Conservation (phyloP, 2,888 invertebrate species). For the Scaptomyza cyrtandrae region DNA sequence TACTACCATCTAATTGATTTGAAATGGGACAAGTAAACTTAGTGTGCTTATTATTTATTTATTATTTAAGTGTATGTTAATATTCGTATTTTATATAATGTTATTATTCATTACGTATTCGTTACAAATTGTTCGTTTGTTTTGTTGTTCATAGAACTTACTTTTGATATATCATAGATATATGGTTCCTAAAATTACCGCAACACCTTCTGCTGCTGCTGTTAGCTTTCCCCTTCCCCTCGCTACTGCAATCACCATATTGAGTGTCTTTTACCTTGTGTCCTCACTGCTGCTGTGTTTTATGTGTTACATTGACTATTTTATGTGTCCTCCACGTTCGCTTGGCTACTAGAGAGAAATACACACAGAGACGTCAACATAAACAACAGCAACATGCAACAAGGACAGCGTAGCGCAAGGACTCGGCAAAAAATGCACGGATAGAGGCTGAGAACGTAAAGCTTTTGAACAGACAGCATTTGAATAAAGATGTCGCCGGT, state of each 20-base stretch:
- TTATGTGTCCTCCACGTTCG: slow-evolving; percentile 49
- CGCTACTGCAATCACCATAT: background rate
- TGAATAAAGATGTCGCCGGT: slow-evolving; percentile 79
- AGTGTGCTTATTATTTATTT: background rate
- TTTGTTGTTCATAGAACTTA: slow-evolving; percentile 96
- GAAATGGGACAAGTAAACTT: slow-evolving; percentile 14
- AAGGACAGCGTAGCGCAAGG: slow-evolving; percentile 4
- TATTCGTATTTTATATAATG: slow-evolving; percentile 14
- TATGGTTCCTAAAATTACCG: slow-evolving; percentile 95
- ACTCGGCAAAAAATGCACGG: slow-evolving; percentile 5
- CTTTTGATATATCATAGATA: slow-evolving; percentile 99
- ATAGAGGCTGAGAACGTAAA: slow-evolving; percentile 8
- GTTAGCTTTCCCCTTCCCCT: slow-evolving; percentile 17
- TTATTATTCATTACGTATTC: slow-evolving; percentile 35
- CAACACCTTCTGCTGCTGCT: slow-evolving; percentile 83
- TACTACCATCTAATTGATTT: slow-evolving; percentile 49
- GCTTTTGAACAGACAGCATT: slow-evolving; percentile 55
- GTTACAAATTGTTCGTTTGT: slow-evolving; percentile 67
- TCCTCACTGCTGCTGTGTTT: slow-evolving; percentile 5
- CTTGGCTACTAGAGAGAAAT: slow-evolving; percentile 51
- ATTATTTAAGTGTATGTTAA: slow-evolving; percentile 1
- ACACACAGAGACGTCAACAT: slow-evolving; percentile 15
- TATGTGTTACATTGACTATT: background rate
- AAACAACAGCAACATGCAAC: slow-evolving; percentile 19
- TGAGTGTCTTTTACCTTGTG: background rate